Base-by-base conservation (phyloP, 2,113 vertebrate genomes). In the Condylura cristata region DNA sequence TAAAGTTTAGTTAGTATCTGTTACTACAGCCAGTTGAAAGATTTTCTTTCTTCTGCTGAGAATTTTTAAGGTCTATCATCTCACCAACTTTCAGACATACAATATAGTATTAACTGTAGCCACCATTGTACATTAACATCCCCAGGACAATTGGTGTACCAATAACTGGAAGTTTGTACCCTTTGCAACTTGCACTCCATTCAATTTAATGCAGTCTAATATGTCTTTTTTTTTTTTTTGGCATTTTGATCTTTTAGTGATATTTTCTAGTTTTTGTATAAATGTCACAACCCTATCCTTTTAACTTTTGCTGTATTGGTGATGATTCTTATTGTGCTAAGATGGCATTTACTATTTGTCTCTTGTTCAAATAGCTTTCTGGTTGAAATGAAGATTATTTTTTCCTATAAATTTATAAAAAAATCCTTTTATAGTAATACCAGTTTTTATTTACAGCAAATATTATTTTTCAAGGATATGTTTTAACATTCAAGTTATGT, bases 221-320 rank as follows among this genome's bases (percentile, higher is more conserved):
- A 44, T 34, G 28, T 56, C 32, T n/a, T 37, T 78, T 28, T 39
- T 51, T 90, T 94, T 86, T 81, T 51, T 90, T 94, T 86, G 76
- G 56, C 24, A 86, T 66, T 56, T 94, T 87, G 39, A 41, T 51
- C 9, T 90, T 89, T 83, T 41, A 4, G 75, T 44, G 39, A 34
- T 86, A 86, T 66, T n/a, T 89, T 89, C 37, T 74, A 26, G 81
- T 70, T n/a, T 70, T 88, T 32, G 44, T 32, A 17, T n/a, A 56
- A 32, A 66, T 34, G 63, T 92, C 26, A 66, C 12, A 66, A 56
- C 83, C 22, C 46, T 89, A n/a, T 58, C n/a, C 80, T 80, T 84
- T 53, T 61, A 56, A 10, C 12, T 61, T 2, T 41, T 34, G 13
- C 44, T 84, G 84, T 89, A n/a, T 71, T 51, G 41, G 41, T 84